Evolutionary conservation across 37 sponge, comb jelly and placozoan species (phyloP).

Genomic region (Aphrocallistes beatrix): DNA sequence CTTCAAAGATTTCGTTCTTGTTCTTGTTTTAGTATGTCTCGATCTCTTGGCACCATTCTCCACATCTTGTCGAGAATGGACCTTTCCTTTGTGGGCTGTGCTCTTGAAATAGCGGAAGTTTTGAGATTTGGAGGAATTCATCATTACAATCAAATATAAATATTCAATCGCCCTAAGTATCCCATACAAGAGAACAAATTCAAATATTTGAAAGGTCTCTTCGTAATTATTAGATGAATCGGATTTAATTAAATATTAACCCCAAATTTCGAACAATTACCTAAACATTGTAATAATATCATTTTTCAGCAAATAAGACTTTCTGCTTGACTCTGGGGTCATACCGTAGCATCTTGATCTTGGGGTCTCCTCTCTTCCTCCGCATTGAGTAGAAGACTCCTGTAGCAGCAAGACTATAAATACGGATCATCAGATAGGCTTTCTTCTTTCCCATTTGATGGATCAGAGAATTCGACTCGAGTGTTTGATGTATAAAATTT

Average conservation of each 20-base stretch:
- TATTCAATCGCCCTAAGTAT: no score
- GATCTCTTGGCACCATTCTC: not conserved
- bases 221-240: no score
- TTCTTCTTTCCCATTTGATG: constrained; percentile 15
- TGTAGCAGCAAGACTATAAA: not conserved
- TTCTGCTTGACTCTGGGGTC: not conserved
- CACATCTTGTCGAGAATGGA: not conserved
- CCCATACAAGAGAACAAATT: no score
- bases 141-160: no score
- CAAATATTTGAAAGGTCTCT: no score
- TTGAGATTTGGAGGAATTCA: not conserved
- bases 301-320: not conserved
- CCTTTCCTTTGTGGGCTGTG: not conserved
- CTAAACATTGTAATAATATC: no score
- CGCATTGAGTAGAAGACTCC: not conserved
- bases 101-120: not conserved
- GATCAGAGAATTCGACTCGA: no score
- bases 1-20: not conserved
- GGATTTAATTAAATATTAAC: no score
- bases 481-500: no score
- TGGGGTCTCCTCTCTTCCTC: not conserved
- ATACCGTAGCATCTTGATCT: not conserved
- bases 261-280: no score
- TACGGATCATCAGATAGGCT: not conserved
- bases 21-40: not conserved